phyloP scores from a whole-genome alignment of 2,113 vertebrate species.

The Chaenogobius annularis region DNA sequence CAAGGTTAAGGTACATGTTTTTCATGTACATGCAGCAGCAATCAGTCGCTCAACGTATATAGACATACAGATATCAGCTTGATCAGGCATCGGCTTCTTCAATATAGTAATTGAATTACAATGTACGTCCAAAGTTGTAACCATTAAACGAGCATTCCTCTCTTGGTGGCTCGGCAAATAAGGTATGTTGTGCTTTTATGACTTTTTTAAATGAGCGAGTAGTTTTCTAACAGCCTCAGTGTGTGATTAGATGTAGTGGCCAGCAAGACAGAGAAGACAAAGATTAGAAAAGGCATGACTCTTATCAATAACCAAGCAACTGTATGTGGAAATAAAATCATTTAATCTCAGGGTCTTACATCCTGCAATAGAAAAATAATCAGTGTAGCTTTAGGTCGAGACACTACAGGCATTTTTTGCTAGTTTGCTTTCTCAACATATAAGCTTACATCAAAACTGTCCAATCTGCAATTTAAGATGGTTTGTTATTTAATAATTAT shows the following conservation, averaged over 20 bases:
- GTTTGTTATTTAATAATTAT: too few species aligned
- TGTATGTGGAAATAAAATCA: not conserved
- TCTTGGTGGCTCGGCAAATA: conserved; percentile 17
- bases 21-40: conserved; percentile 6
- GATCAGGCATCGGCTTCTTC: conserved; percentile 7
- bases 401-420: too few species aligned
- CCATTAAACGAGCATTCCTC: conserved; percentile 32
- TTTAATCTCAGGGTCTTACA: too few species aligned
- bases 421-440: too few species aligned
- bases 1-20: conserved; percentile 39
- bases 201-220: conserved; percentile 50
- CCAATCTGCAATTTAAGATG: too few species aligned
- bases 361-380: too few species aligned
- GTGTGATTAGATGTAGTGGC: conserved; percentile 43
- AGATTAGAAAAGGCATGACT: not conserved
- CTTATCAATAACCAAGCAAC: conserved; percentile 27
- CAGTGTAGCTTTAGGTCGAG: too few species aligned
- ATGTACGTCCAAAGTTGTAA: conserved; percentile 46
- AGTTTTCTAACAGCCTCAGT: conserved; percentile 41
- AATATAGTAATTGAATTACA: conserved; percentile 23
- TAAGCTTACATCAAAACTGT: too few species aligned
- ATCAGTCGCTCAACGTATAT: conserved; percentile 33
- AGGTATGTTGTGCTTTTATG: conserved; percentile 38
- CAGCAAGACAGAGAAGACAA: conserved; percentile 12
- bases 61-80: conserved; percentile 1